These are phyloP conservation scores for Planiliza haematocheilus DNA, from an alignment of 2,113 vertebrate species.

Conservation along the genomic window DNA sequence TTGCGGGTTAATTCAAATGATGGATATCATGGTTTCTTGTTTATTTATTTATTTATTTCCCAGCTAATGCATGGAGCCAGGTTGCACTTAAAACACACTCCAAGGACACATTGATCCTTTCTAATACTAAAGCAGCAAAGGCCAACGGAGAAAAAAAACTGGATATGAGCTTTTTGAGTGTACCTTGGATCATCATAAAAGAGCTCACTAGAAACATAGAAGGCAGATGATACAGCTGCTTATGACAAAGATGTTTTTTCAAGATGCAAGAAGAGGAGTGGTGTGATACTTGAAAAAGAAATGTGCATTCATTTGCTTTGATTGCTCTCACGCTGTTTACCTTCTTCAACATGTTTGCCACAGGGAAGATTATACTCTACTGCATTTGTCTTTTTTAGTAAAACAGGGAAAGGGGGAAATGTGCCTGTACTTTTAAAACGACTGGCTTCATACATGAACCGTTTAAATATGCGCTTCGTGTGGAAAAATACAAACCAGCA, in stretches of 20 bases:
- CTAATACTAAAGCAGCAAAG: background rate
- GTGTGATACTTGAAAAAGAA: background rate
- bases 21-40: no score
- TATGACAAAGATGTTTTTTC: conserved; percentile 8
- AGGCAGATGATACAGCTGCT: conserved; percentile 15
- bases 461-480: no score
- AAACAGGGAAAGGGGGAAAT: no score
- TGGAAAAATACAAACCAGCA: no score
- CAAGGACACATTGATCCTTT: conserved; percentile 14
- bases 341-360: background rate
- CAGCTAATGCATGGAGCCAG: conserved; percentile 11
- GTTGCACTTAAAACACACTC: conserved; percentile 26
- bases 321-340: background rate
- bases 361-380: no score
- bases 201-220: conserved; percentile 26
- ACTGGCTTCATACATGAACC: no score
- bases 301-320: background rate
- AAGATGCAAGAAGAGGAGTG: background rate
- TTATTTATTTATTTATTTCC: background rate
- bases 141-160: conserved; percentile 6
- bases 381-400: no score
- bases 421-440: no score
- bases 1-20: no score
- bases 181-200: conserved; percentile 37
- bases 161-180: conserved; percentile 21